Evolutionary conservation across 1,140 invertebrate species (phyloP), one percentile per base, ranked within the genome.

Genomic region (Monochamus saltuarius): DNA sequence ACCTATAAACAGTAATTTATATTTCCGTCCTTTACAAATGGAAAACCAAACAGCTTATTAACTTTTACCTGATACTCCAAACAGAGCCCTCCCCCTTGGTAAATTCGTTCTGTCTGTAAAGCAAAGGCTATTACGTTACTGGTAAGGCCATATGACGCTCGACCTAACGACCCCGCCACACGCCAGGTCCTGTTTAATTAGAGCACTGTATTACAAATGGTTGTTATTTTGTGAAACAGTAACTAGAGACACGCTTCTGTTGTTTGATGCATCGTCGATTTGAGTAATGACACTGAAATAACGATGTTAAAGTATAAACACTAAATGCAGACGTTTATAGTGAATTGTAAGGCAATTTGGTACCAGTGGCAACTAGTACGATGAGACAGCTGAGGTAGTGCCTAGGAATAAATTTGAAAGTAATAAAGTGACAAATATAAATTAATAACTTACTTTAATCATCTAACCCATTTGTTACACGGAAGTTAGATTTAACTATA

Each of bases 1-100:
- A 42, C 39, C 39, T 16, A n/a, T 42, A n/a, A 17, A 42, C n/a
- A 42, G 16, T 13, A 42, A 42, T 29, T 29, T 29, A 29, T 29
- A 29, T 29, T 29, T 7, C n/a, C 39, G 2, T 13, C n/a, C n/a
- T 42, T 42, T 13, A 42, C 39, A 42, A 42, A 42, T 13, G 16
- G 16, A 42, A 42, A 42, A 42, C 16, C 39, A 42, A 42, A 42
- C 39, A 42, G 39, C 39, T 42, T 42, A 42, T 42, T 42, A 42
- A 42, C 39, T 16, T 42, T 42, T 42, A 29, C 22, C 22, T 29
- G 22, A 29, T 29, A 29, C 22, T 29, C 22, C 6, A 29, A 29
- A 29, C 22, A 29, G 2, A 3, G 22, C 22, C 22, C 22, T 29
- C 22, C 22, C n/a, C 22, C 22, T 29, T 2, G 22, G 22, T 29